These are phyloP conservation scores for Entomobrya proxima DNA, from an alignment of 2,888 invertebrate genomes.

Conservation along the genomic window DNA sequence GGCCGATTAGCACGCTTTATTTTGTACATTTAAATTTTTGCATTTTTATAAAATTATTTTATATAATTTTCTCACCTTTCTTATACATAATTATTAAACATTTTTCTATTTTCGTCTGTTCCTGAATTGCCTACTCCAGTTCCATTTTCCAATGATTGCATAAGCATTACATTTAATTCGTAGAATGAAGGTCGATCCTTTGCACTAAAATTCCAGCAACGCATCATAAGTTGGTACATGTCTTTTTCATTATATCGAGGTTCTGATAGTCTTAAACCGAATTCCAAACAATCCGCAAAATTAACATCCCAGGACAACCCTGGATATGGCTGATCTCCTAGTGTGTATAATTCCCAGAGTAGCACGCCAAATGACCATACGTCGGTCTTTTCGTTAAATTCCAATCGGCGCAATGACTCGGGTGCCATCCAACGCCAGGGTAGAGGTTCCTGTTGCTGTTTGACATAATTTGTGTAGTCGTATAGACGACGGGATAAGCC, in stretches of 20 bases:
- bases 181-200: neutral
- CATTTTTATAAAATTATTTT: too few relatives aligned
- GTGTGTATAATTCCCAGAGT: conserved; percentile 11
- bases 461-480: neutral
- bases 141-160: too few relatives aligned
- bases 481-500: conserved; percentile 13
- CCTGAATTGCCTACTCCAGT: too few relatives aligned
- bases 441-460: neutral
- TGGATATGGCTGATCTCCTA: neutral
- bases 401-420: neutral
- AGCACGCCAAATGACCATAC: conserved; percentile 16
- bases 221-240: neutral
- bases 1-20: too few relatives aligned
- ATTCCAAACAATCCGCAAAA: neutral
- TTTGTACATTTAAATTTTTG: too few relatives aligned
- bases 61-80: too few relatives aligned
- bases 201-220: neutral
- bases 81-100: too few relatives aligned
- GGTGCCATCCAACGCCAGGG: conserved; percentile 31
- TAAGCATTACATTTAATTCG: too few relatives aligned
- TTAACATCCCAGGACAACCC: neutral
- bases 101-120: too few relatives aligned
- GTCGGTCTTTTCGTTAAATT: conserved; percentile 14
- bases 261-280: neutral
- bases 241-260: neutral